Base-by-base conservation (phyloP, 2,888 invertebrate species). In the Allophyes oxyacanthae region DNA sequence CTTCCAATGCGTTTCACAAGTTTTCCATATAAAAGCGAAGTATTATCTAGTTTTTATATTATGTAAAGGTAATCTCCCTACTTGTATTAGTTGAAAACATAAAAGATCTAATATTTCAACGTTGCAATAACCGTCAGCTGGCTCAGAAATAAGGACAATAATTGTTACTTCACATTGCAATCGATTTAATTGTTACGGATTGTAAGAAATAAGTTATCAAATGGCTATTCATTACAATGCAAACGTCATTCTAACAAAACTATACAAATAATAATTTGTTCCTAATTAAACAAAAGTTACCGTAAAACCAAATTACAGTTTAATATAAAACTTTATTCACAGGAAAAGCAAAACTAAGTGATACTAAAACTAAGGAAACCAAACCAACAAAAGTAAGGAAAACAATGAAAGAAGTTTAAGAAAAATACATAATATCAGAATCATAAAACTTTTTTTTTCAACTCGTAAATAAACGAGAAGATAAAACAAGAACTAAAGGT, bases 1-100 rank as follows among this genome's bases (percentile, higher is more conserved):
- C 60, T 75, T 63, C 56, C 43, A 38, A 15, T 64, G 26, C 50
- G 56, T 75, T 64, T 33, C 13, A 4, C 28, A 63, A 52, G 5
- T 49, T 50, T 53, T 41, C 33, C 43, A 32, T 26, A 15, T 9
- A 2, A 20, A 2, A 20, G 20, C 2, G 20, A 20, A 20, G 4
- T 20, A 20, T 4, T 20, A 20, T 20, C 20, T 0, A n/a, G 7
- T 36, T 11, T 8, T 13, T 11, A 36, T 14, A 30, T 53, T 9
- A 10, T 43, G 7, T 25, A 38, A 67, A 41, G 37, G 30, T 57
- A 26, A 48, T 11, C 15, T 33, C 40, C 48, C 56, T 51, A 48
- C 15, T 51, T 32, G 46, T 9, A 37, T 30, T 28, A 33, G 58
- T 46, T 26, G 6, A 38, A 50, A 51, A 61, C 43, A 66, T 40